Conservation (phyloP, 2,888 invertebrate genomes). For the Schizotus pectinicornis region DNA sequence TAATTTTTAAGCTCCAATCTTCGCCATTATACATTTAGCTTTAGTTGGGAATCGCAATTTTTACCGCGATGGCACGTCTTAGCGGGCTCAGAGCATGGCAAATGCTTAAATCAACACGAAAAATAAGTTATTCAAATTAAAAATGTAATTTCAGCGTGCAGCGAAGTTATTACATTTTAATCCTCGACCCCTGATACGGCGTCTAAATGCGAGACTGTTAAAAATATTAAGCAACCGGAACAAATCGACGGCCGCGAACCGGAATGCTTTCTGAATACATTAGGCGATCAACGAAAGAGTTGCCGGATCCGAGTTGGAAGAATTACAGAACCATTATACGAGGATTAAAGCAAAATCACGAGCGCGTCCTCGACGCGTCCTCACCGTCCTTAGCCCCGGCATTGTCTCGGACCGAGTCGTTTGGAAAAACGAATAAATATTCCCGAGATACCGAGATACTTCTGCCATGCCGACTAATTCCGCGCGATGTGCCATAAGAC, state of each 20-base stretch:
- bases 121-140: conserved; percentile 77
- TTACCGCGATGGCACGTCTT: conserved; percentile 73
- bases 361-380: conserved; percentile 44
- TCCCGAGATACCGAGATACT: conserved; percentile 46
- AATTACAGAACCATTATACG: conserved; percentile 62
- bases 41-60: conserved; percentile 75
- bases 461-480: conserved; percentile 55
- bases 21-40: conserved; percentile 75
- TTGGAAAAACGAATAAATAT: conserved; percentile 61
- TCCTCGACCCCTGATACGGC: conserved; percentile 57
- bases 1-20: conserved; percentile 78
- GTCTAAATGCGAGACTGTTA: conserved; percentile 57
- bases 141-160: conserved; percentile 67
- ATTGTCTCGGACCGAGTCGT: conserved; percentile 60
- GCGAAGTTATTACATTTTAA: conserved; percentile 61
- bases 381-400: conserved; percentile 49
- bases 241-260: conserved; percentile 53
- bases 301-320: conserved; percentile 56
- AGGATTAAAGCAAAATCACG: conserved; percentile 61
- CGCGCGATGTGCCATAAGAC: conserved; percentile 58
- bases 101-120: conserved; percentile 75
- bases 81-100: conserved; percentile 62
- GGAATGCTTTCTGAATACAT: conserved; percentile 56
- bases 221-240: conserved; percentile 60
- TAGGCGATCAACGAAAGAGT: conserved; percentile 58